Conservation (phyloP, 2,888 invertebrate species). For the Hypomecis atomaria region DNA sequence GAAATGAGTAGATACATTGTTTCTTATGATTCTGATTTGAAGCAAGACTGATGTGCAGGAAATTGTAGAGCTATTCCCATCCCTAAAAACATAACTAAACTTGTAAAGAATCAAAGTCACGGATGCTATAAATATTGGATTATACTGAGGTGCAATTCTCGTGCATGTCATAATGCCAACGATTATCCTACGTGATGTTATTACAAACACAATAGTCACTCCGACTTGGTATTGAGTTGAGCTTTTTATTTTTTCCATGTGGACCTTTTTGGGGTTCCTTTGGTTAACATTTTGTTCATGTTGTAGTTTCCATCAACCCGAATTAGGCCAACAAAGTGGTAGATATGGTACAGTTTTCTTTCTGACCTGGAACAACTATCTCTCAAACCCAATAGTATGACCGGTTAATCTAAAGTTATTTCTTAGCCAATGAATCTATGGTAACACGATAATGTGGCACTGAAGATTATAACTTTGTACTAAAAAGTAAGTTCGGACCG, state of each 20-base stretch:
- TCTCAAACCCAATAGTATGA: too few relatives aligned
- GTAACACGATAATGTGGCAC: too few relatives aligned
- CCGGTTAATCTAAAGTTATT: too few relatives aligned
- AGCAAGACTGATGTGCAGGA: neutral
- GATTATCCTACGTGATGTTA: constrained; percentile 83
- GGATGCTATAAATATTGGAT: constrained; percentile 82
- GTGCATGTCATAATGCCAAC: constrained; percentile 81
- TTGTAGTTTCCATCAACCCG: too few relatives aligned
- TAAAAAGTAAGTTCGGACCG: too few relatives aligned
- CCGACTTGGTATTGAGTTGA: constrained; percentile 16
- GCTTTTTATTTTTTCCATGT: constrained; percentile 64
- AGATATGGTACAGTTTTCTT: too few relatives aligned
- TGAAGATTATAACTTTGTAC: too few relatives aligned
- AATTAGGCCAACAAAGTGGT: too few relatives aligned
- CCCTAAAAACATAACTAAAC: constrained; percentile 40
- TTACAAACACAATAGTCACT: constrained; percentile 73
- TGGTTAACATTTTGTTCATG: too few relatives aligned
- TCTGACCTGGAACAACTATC: too few relatives aligned
- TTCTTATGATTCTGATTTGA: neutral
- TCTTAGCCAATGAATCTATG: too few relatives aligned
- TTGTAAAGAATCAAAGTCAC: constrained; percentile 67
- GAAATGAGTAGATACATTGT: too few relatives aligned
- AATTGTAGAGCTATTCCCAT: constrained; percentile 27
- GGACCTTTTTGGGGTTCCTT: constrained; percentile 42
- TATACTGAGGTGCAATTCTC: constrained; percentile 81